phyloP scores from a whole-genome alignment of 2,113 vertebrate genomes.

The Hemibagrus wyckioides region DNA sequence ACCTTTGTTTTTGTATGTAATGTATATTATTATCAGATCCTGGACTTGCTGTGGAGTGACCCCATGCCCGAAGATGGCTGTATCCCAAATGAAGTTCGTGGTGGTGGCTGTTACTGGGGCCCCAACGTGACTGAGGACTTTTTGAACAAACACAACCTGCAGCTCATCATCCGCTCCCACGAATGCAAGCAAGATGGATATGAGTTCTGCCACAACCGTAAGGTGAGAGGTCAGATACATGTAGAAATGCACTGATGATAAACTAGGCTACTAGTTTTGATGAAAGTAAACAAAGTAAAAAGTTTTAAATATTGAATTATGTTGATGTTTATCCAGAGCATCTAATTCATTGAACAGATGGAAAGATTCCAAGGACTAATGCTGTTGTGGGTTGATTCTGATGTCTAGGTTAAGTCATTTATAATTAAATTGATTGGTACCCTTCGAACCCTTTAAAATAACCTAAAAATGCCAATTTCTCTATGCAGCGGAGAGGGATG shows the following conservation, averaged over 20 bases:
- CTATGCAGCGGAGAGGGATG: no score
- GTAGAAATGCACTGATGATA: not conserved
- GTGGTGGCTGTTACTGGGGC: slow-evolving; percentile 91
- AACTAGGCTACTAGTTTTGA: not conserved
- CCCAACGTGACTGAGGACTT: slow-evolving; percentile 84
- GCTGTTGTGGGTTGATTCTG: not conserved
- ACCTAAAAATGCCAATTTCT: no score
- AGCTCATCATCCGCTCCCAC: slow-evolving; percentile 89
- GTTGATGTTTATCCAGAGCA: not conserved
- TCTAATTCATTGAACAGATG: not conserved
- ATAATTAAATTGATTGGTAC: not conserved
- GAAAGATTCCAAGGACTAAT: not conserved
- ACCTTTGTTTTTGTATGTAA: not conserved
- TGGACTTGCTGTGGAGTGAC: slow-evolving; percentile 93
- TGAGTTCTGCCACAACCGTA: slow-evolving; percentile 89
- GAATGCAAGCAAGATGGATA: slow-evolving; percentile 96
- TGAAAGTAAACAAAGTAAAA: not conserved
- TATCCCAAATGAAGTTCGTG: slow-evolving; percentile 80
- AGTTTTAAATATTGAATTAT: not conserved
- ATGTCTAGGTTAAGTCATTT: not conserved
- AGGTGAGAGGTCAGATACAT: slow-evolving; percentile 68
- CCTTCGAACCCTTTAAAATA: not conserved
- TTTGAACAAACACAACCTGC: slow-evolving; percentile 80
- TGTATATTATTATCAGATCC: slow-evolving; percentile 69
- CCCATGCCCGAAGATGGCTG: slow-evolving; percentile 86